A percentile compares a stretch with the other conserved stretches of the same genome.
These are phyloP conservation scores for Bombus fervidus DNA, from an alignment of 1,140 invertebrate species.

Conservation along the genomic window DNA sequence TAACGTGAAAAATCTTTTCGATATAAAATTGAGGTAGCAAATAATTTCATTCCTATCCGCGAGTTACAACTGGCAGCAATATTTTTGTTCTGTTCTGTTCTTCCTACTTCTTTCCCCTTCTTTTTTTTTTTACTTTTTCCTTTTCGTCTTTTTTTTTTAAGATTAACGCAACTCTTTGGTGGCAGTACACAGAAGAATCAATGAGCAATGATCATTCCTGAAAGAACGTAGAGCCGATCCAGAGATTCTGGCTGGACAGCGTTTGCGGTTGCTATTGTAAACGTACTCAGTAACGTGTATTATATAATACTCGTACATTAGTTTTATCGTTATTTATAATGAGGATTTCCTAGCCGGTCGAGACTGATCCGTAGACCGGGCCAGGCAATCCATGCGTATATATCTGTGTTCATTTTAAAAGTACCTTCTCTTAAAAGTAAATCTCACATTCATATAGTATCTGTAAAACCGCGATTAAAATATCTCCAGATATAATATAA, in stretches of 20 bases:
- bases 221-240: constrained; percentile 16
- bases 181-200: constrained; percentile 42
- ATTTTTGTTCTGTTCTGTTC: neutral
- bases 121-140: neutral
- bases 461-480: constrained; percentile 80
- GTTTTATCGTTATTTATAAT: constrained; percentile 54
- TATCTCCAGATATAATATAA: constrained; percentile 74
- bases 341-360: constrained; percentile 50
- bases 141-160: neutral
- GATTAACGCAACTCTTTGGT: constrained; percentile 35
- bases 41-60: constrained; percentile 52
- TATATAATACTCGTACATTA: constrained; percentile 62
- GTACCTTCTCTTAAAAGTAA: constrained; percentile 73
- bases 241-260: constrained; percentile 9
- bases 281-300: constrained; percentile 78
- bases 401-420: constrained; percentile 57
- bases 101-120: neutral
- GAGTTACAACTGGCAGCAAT: constrained; percentile 51
- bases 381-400: constrained; percentile 37
- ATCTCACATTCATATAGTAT: constrained; percentile 78
- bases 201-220: constrained; percentile 32
- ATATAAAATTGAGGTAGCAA: constrained; percentile 66
- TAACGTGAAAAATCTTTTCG: constrained; percentile 16
- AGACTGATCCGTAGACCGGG: neutral
- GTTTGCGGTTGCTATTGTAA: constrained; percentile 61